These are phyloP conservation scores for Tuta absoluta DNA, from an alignment of 2,888 invertebrate species.

Conservation along the genomic window DNA sequence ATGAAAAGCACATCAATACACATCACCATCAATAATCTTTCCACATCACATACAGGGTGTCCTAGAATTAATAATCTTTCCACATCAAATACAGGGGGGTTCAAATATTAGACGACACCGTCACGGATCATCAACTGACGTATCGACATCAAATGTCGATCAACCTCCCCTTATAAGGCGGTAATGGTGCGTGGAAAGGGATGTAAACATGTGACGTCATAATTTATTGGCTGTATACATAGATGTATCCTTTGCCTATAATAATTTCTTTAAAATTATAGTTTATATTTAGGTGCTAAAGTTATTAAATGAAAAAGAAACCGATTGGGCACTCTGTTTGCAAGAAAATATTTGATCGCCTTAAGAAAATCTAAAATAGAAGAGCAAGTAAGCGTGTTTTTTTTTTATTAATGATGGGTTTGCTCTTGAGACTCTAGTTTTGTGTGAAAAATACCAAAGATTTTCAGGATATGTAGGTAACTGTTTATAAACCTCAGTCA, in stretches of 20 bases:
- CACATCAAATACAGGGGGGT: conserved; percentile 30
- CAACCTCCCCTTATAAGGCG: conserved; percentile 44
- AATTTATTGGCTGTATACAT: background rate
- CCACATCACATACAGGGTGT: conserved; percentile 29
- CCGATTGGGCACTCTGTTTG: too few species aligned
- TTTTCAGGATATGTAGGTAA: too few species aligned
- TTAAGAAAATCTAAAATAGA: too few species aligned
- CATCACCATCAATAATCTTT: conserved; percentile 22
- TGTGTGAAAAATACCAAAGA: too few species aligned
- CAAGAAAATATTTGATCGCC: too few species aligned
- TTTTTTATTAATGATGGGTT: too few species aligned
- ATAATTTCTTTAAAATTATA: too few species aligned
- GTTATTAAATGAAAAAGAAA: too few species aligned
- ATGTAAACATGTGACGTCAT: conserved; percentile 18
- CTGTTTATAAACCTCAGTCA: background rate
- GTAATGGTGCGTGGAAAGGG: conserved; percentile 47
- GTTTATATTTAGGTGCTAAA: too few species aligned
- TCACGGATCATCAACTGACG: conserved; percentile 52
- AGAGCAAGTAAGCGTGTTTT: too few species aligned
- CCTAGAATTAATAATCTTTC: conserved; percentile 29
- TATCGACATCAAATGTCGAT: conserved; percentile 60
- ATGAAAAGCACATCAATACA: conserved; percentile 9
- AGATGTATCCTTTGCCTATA: background rate
- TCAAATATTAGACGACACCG: conserved; percentile 39
- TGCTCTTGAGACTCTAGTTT: too few species aligned